These are phyloP conservation scores for Podocnemis expansa DNA, from an alignment of 2,113 vertebrate species.

Conservation along the genomic window DNA sequence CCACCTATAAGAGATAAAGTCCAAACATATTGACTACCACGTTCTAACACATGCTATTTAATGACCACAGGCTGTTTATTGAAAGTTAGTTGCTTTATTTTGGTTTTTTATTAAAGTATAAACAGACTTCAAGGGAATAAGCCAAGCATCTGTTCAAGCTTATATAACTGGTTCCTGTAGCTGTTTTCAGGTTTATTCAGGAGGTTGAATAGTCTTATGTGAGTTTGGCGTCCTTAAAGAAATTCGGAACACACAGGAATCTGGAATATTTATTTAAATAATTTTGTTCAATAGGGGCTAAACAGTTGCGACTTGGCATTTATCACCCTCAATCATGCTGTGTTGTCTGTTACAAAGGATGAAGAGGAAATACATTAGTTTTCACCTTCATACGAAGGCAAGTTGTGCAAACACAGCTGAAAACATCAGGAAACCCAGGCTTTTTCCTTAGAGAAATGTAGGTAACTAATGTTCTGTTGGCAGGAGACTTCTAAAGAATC, in stretches of 20 bases:
- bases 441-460: constrained; percentile 44
- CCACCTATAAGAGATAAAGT: neutral
- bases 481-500: neutral
- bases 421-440: constrained; percentile 50
- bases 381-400: constrained; percentile 40
- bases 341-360: constrained; percentile 16
- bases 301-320: neutral
- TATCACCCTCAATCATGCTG: constrained; percentile 33
- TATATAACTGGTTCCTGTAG: neutral
- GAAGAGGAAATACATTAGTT: constrained; percentile 53
- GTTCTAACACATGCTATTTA: neutral
- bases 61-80: neutral
- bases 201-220: neutral
- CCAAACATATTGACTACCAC: neutral
- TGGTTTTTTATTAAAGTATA: neutral
- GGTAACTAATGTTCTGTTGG: constrained; percentile 27
- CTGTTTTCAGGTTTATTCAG: neutral
- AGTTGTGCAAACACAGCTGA: constrained; percentile 64
- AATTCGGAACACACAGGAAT: neutral
- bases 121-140: neutral
- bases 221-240: neutral
- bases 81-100: constrained; percentile 11
- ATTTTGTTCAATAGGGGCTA: constrained; percentile 9
- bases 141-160: neutral
- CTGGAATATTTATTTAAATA: constrained; percentile 25